phyloP scores from a whole-genome alignment of 2,797 vertebrate genomes.

The Allobates femoralis region DNA sequence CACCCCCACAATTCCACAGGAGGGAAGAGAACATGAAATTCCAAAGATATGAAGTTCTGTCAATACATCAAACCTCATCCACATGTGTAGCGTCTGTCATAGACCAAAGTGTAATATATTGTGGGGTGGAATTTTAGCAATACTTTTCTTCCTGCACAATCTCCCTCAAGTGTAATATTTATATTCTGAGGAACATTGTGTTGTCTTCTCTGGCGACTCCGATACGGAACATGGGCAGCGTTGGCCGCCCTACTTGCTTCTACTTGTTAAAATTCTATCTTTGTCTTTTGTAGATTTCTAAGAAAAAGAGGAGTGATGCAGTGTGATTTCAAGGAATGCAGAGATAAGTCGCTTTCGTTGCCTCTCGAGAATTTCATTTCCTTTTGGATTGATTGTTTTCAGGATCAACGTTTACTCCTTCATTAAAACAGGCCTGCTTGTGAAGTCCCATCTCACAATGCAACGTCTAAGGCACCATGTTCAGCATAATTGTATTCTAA shows the following conservation, averaged over 20 bases:
- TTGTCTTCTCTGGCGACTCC: not conserved
- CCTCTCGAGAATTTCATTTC: not conserved
- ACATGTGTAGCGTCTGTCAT: not conserved
- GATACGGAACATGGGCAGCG: not conserved
- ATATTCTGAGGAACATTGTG: conserved; percentile 15
- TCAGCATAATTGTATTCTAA: not conserved
- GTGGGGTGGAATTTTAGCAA: not conserved
- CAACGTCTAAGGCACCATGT: not conserved
- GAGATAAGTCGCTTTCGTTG: not conserved
- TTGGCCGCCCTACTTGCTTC: conserved; percentile 3
- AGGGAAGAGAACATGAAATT: conserved; percentile 2
- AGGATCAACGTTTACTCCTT: not conserved
- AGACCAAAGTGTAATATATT: not conserved
- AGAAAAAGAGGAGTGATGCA: conserved; percentile 22
- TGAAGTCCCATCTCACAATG: not conserved
- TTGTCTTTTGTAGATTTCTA: conserved; percentile 29
- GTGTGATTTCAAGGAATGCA: conserved; percentile 11
- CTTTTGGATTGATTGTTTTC: not conserved
- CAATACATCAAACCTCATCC: conserved; percentile 7
- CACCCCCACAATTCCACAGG: conserved; percentile 12
- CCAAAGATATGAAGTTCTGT: conserved; percentile 4
- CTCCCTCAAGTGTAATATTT: conserved; percentile 12
- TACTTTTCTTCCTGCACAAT: conserved; percentile 12
- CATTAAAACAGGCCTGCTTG: not conserved
- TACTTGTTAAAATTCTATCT: not conserved